Percentiles rank a stretch among this genome's conserved stretches.
Evolutionary conservation across 2,797 vertebrate species (phyloP).

Genomic region (Phrynocephalus vlangalii): DNA sequence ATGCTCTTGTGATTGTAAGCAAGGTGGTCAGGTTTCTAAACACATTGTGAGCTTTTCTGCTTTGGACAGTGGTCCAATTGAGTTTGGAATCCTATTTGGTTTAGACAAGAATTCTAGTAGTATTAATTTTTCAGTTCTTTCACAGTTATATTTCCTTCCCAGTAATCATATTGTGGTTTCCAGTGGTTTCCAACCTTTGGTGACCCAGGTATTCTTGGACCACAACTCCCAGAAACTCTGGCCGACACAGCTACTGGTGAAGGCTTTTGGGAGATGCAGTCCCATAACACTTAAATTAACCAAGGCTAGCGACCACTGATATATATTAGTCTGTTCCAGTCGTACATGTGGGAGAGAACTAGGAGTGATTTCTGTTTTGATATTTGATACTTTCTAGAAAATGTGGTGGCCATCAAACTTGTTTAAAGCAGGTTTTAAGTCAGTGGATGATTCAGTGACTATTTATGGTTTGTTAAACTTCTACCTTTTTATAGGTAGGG

Average conservation of each 20-base stretch:
- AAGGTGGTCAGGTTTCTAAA: background rate
- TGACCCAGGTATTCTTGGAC: too few species aligned
- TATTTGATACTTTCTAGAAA: rapidly evolving
- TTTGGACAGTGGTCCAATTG: background rate
- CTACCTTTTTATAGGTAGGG: background rate
- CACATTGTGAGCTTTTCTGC: background rate
- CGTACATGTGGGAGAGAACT: background rate
- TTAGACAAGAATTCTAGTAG: background rate
- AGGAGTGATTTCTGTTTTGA: background rate
- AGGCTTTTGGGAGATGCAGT: too few species aligned
- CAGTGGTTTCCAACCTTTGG: too few species aligned
- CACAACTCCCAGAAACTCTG: too few species aligned
- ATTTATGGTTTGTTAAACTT: background rate
- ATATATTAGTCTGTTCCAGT: too few species aligned
- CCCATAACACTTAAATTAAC: too few species aligned
- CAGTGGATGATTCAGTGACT: background rate
- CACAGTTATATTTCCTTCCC: background rate
- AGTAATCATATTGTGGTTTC: background rate
- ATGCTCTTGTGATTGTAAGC: background rate
- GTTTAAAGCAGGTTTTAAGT: background rate
- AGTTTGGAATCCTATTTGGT: background rate
- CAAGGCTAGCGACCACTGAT: too few species aligned
- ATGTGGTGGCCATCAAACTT: background rate
- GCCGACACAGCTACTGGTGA: too few species aligned
- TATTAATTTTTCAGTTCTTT: background rate